phyloP scores from a whole-genome alignment of 2,113 vertebrate genomes.

The Colius striatus region DNA sequence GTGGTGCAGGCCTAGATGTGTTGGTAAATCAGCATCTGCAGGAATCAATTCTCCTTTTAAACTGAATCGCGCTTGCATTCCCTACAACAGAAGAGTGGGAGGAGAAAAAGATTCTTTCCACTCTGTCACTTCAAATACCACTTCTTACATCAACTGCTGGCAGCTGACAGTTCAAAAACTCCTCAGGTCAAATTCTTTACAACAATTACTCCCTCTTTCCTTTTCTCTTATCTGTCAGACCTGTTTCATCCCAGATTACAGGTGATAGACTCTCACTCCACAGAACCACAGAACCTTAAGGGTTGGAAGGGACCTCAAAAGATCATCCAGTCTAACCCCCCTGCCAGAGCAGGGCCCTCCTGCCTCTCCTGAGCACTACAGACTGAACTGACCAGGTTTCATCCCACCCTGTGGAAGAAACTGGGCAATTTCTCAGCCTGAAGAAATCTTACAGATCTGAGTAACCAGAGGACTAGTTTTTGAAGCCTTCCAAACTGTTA shows the following conservation, averaged over 20 bases:
- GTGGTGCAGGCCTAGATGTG: slow-evolving; percentile 94
- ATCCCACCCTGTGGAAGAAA: neutral
- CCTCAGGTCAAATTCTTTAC: neutral
- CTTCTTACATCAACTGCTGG: neutral
- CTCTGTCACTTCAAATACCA: neutral
- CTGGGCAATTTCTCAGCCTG: neutral
- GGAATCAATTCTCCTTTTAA: slow-evolving; percentile 89
- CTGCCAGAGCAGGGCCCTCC: neutral
- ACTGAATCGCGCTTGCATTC: slow-evolving; percentile 95
- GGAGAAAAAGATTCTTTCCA: neutral
- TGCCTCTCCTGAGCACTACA: neutral
- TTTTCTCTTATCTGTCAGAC: neutral
- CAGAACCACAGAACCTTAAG: too few relatives aligned
- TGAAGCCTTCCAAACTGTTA: neutral
- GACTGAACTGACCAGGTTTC: neutral
- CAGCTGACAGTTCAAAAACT: neutral
- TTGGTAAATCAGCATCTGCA: slow-evolving; percentile 87
- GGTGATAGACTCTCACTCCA: neutral
- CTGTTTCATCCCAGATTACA: neutral
- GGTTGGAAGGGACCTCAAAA: too few relatives aligned
- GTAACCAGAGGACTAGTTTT: neutral
- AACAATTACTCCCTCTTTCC: neutral
- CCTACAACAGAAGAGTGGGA: slow-evolving; percentile 70
- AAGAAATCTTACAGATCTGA: neutral
- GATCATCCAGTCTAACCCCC: too few relatives aligned